phyloP scores from a whole-genome alignment of 2,113 vertebrate species.

The Atlantisia rogersi region DNA sequence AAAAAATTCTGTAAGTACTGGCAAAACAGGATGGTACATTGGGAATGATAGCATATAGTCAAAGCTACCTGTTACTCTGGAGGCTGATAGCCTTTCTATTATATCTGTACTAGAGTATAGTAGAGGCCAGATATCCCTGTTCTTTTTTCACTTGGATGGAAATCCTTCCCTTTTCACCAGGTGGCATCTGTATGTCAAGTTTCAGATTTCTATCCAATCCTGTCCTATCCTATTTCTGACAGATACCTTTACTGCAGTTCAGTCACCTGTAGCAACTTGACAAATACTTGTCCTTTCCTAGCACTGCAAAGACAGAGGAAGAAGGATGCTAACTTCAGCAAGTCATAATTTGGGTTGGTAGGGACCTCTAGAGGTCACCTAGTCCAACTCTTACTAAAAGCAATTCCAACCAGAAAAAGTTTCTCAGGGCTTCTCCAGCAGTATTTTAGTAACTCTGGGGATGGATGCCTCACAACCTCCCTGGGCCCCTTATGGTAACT shows the following conservation, averaged over 20 bases:
- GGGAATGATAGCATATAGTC: background rate
- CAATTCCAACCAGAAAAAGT: background rate
- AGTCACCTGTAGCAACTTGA: background rate
- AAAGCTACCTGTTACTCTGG: background rate
- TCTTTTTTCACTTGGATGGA: background rate
- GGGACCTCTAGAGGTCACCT: background rate
- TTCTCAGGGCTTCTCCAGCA: background rate
- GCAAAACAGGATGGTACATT: background rate
- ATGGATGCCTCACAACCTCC: background rate
- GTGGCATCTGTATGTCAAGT: background rate
- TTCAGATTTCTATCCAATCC: background rate
- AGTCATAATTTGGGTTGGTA: background rate
- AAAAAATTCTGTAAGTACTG: background rate
- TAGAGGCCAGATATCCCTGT: background rate
- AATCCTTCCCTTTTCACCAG: background rate
- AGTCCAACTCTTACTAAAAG: background rate
- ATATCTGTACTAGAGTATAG: background rate
- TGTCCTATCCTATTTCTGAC: background rate
- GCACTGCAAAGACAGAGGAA: background rate
- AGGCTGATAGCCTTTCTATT: background rate
- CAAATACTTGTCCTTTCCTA: background rate
- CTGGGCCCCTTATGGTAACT: accelerated
- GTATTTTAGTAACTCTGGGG: background rate
- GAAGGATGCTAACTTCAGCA: background rate
- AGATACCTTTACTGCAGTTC: background rate